phyloP scores from a whole-genome alignment of 2,797 vertebrate species.

The Hipposideros larvatus region DNA sequence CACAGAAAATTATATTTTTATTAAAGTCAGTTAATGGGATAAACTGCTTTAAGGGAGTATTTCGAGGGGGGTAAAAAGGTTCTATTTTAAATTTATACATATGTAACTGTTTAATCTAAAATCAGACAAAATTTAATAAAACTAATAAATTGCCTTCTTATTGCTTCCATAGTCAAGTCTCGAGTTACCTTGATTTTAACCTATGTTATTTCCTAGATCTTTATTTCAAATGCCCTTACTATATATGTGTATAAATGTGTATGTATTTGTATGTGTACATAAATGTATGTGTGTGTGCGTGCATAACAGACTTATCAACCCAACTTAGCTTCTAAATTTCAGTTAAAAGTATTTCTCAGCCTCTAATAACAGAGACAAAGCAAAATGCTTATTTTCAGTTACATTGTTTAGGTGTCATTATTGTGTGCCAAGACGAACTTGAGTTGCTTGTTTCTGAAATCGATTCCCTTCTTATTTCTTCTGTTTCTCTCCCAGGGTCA shows the following conservation, averaged over 20 bases:
- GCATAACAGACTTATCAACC: slow-evolving; percentile 15
- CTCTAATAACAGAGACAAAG: background rate
- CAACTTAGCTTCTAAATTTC: background rate
- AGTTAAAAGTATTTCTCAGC: background rate
- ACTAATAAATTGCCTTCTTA: slow-evolving; percentile 66
- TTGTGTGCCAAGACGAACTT: background rate
- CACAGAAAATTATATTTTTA: slow-evolving; percentile 36
- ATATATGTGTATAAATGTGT: background rate
- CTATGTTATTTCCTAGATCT: background rate
- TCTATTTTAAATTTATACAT: slow-evolving; percentile 64
- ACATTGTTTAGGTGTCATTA: background rate
- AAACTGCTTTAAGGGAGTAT: slow-evolving; percentile 31
- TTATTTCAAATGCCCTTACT: background rate
- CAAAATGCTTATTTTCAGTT: slow-evolving; percentile 1
- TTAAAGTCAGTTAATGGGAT: slow-evolving; percentile 25
- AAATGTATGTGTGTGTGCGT: background rate
- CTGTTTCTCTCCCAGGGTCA: background rate
- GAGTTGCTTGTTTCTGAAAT: slow-evolving; percentile 28
- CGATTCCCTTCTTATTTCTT: background rate
- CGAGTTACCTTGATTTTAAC: slow-evolving; percentile 64
- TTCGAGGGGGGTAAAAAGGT: background rate
- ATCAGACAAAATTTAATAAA: slow-evolving; percentile 53
- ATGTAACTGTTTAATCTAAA: slow-evolving; percentile 68
- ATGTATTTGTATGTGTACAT: background rate
- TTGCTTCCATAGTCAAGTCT: slow-evolving; percentile 58